Conservation (phyloP, 2,113 vertebrate species). For the Hepsetus odoe region DNA sequence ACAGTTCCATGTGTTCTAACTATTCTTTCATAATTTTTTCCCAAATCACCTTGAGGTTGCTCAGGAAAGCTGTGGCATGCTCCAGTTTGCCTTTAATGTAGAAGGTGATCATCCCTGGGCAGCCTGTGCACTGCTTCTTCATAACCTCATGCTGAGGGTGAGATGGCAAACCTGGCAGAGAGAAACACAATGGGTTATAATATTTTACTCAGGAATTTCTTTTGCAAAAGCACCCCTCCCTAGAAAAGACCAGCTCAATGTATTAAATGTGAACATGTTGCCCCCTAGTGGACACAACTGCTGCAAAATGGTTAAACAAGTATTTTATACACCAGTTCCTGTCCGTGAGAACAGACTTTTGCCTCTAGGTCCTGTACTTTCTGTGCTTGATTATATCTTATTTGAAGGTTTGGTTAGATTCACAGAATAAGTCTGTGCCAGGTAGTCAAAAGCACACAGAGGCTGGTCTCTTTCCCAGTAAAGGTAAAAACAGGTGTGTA, state of each 20-base stretch:
- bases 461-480: too few species aligned
- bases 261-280: neutral
- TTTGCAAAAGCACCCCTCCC: neutral
- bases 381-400: neutral
- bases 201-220: neutral
- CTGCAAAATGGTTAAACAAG: neutral
- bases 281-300: neutral
- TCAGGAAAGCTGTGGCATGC: conserved; percentile 82
- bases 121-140: conserved; percentile 86
- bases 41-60: conserved; percentile 83
- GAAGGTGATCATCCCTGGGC: conserved; percentile 87
- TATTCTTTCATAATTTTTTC: neutral
- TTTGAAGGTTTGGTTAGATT: neutral
- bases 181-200: neutral
- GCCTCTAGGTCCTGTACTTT: neutral
- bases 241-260: neutral
- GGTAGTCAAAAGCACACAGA: neutral
- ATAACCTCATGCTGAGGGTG: conserved; percentile 86
- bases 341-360: neutral
- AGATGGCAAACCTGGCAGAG: conserved; percentile 82
- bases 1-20: neutral
- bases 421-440: neutral
- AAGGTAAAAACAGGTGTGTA: too few species aligned
- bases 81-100: conserved; percentile 85
- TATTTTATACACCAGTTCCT: neutral